These are phyloP conservation scores for Spilogale gracilis DNA, from an alignment of 2,113 vertebrate species.

Conservation along the genomic window DNA sequence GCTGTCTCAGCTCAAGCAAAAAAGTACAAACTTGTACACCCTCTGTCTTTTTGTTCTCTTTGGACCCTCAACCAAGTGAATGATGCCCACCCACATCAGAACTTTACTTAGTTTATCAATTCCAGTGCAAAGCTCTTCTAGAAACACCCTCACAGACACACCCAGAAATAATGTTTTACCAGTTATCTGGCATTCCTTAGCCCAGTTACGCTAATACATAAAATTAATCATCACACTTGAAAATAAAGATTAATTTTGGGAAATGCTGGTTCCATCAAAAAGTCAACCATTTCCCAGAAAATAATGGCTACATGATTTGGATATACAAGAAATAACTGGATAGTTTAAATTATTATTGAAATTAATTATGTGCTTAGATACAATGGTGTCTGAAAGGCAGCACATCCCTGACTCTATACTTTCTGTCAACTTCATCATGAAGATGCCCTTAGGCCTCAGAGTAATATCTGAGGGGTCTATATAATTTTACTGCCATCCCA, in stretches of 20 bases:
- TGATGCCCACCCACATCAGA: not conserved
- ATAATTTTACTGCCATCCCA: not conserved
- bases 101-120: not conserved
- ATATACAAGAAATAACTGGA: not conserved
- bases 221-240: not conserved
- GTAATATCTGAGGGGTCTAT: not conserved
- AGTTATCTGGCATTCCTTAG: not conserved
- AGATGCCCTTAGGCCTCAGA: not conserved
- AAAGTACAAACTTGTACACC: not conserved
- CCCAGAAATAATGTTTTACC: not conserved
- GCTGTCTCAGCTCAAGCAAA: not conserved
- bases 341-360: slow-evolving; percentile 14
- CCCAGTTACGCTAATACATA: not conserved
- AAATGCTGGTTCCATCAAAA: not conserved
- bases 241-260: not conserved
- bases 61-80: not conserved
- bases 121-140: not conserved
- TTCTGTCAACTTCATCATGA: not conserved
- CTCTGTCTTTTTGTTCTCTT: not conserved
- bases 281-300: not conserved
- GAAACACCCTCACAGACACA: not conserved
- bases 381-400: not conserved
- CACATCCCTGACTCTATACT: not conserved
- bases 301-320: not conserved
- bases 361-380: not conserved